Evolutionary conservation across 2,888 invertebrate genomes (phyloP), one percentile per base, ranked within the genome.

Genomic region (Trachelus tabidus): DNA sequence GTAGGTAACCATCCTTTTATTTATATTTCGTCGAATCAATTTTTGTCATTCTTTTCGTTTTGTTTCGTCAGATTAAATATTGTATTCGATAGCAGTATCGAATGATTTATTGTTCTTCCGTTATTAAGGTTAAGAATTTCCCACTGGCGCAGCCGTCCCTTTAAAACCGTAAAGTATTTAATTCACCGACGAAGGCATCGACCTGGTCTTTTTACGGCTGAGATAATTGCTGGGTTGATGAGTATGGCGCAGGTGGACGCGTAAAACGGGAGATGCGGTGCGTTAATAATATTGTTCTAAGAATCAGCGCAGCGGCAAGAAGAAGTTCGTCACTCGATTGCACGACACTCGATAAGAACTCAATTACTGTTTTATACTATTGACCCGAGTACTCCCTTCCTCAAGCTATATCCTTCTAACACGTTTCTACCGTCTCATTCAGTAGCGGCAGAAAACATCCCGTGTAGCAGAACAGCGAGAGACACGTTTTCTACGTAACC

Each of bases 241-340:
- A 56, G 56, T 56, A 34, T 31, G 12, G 31, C 31, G 73, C 73
- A 75, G 79, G 78, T 76, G 81, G 78, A 79, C 79, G 77, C 78
- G 79, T 79, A 81, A 80, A 69, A 68, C 74, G 76, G 56, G 37
- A 80, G 77, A 79, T 40, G 76, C 75, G 71, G 78, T 81, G 82
- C 82, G 85, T 86, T 87, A 84, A 84, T 83, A 84, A 85, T 85
- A 85, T 86, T 82, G 81, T 85, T 83, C 84, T 80, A 80, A 83
- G 83, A 84, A 84, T 74, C 81, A 56, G 71, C 73, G 76, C 56
- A 56, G 23, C 56, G 87, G 87, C 89, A 88, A 90, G 89, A 89
- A 89, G 88, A 89, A 90, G 87, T 87, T 86, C 84, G 85, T 84
- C 84, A 85, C 85, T 87, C 89, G 84, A 87, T 87, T 84, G 82